Conservation (phyloP, 2,797 vertebrate species). For the Ibycter americanus region DNA sequence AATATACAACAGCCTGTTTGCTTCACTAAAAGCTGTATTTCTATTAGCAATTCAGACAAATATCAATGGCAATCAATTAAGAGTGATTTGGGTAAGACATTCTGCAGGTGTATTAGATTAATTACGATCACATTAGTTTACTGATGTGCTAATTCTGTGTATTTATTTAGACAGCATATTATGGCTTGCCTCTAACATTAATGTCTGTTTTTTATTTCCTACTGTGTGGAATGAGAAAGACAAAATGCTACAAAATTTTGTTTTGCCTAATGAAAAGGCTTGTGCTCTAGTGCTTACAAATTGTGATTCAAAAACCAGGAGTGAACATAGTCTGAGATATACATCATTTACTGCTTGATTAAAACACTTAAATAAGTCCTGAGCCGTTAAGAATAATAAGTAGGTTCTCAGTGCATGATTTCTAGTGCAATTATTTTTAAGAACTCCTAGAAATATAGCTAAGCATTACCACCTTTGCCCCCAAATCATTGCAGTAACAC, state of each 20-base stretch:
- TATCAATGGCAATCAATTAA: conserved; percentile 50
- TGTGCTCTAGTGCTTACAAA: conserved; percentile 6
- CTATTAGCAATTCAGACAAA: neutral
- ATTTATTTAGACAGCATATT: conserved; percentile 20
- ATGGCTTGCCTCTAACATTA: neutral
- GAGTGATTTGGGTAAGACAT: neutral
- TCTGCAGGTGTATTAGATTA: conserved; percentile 50
- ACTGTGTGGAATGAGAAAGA: neutral
- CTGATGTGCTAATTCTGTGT: conserved; percentile 19
- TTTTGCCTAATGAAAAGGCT: conserved; percentile 39
- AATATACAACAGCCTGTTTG: neutral
- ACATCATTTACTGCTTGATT: conserved; percentile 56
- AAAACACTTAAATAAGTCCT: conserved; percentile 51
- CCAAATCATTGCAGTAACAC: neutral
- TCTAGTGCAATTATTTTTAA: conserved; percentile 66
- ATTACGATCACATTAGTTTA: conserved; percentile 31
- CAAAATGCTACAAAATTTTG: conserved; percentile 10
- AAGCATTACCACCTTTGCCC: conserved; percentile 29
- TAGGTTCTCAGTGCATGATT: conserved; percentile 25
- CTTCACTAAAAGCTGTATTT: neutral
- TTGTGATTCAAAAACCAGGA: conserved; percentile 3
- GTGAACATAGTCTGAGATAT: conserved; percentile 5
- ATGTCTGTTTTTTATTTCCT: neutral
- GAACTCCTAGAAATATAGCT: conserved; percentile 23
- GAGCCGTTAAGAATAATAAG: conserved; percentile 57